Percentiles rank a stretch among this genome's conserved stretches.
Evolutionary conservation across 2,113 vertebrate genomes (phyloP).

Genomic region (Labeo catla): DNA sequence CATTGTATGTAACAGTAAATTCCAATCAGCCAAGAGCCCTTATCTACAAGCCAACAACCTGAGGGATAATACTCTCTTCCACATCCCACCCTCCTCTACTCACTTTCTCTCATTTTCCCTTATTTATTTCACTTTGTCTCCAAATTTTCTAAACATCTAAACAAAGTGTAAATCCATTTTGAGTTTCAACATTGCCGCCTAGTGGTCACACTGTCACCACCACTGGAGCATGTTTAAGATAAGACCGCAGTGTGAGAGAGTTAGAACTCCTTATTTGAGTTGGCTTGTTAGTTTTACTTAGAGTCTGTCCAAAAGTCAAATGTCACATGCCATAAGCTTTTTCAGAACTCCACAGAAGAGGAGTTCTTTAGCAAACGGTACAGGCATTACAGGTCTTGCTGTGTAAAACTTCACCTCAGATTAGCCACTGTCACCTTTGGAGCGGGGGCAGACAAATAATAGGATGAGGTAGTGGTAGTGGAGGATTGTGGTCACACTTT

Average conservation of each 20-base stretch:
- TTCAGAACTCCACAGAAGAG: slow-evolving; percentile 22
- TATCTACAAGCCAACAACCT: slow-evolving; percentile 54
- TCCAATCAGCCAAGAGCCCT: slow-evolving; percentile 54
- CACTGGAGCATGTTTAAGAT: too few relatives aligned
- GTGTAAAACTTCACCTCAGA: slow-evolving; percentile 29
- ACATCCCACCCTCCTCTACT: slow-evolving; percentile 13
- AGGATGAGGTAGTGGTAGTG: neutral
- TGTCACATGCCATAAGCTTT: slow-evolving; percentile 6
- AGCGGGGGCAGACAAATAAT: neutral
- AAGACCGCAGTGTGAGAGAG: too few relatives aligned
- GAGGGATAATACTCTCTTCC: slow-evolving; percentile 30
- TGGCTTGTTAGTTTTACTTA: neutral
- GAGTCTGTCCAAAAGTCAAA: slow-evolving; percentile 8
- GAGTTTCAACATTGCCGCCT: slow-evolving; percentile 62
- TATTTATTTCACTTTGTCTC: slow-evolving; percentile 16
- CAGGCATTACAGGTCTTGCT: slow-evolving; percentile 22
- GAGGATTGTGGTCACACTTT: slow-evolving; percentile 29
- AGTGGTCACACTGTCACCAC: slow-evolving; percentile 31
- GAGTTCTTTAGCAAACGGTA: slow-evolving; percentile 38
- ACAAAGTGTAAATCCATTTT: slow-evolving; percentile 17
- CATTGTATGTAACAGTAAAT: slow-evolving; percentile 43
- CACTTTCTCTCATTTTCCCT: slow-evolving; percentile 9
- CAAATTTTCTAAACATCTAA: slow-evolving; percentile 36
- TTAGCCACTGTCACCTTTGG: slow-evolving; percentile 24
- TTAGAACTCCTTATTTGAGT: neutral